A percentile compares a stretch with the other conserved stretches of the same genome.
These are phyloP conservation scores for Macrosoma leucophasiata DNA, from an alignment of 2,888 invertebrate genomes.

Conservation along the genomic window DNA sequence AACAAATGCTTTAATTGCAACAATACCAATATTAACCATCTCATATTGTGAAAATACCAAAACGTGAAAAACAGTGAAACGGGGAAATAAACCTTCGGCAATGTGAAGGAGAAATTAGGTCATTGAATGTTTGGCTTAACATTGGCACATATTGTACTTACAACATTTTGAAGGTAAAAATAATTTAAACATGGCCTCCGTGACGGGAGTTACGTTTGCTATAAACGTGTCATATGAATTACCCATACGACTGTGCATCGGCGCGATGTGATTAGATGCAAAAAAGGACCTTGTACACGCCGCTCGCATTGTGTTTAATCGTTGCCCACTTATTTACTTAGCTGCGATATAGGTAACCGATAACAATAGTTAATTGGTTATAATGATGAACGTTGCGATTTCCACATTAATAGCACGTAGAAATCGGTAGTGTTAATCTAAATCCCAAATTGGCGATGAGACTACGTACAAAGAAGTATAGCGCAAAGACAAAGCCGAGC, in stretches of 20 bases:
- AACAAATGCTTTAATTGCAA: constrained; percentile 1
- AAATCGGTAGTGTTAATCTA: constrained; percentile 33
- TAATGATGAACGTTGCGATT: not conserved
- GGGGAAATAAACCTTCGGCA: constrained; percentile 32
- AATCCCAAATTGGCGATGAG: constrained; percentile 50
- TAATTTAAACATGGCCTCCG: constrained; percentile 50
- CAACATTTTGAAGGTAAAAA: constrained; percentile 51
- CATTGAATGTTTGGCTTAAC: constrained; percentile 46
- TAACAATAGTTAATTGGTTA: no score
- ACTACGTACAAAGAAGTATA: constrained; percentile 52
- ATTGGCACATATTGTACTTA: constrained; percentile 51
- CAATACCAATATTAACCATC: constrained; percentile 2
- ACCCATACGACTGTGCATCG: constrained; percentile 34
- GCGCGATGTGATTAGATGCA: constrained; percentile 28
- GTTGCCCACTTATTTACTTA: constrained; percentile 9
- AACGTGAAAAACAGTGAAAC: constrained; percentile 27
- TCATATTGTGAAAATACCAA: constrained; percentile 13
- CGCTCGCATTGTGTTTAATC: constrained; percentile 22
- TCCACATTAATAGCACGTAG: not conserved
- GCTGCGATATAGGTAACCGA: not conserved
- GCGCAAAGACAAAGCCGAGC: constrained; percentile 59
- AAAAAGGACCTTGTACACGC: constrained; percentile 26
- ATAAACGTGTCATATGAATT: constrained; percentile 42
- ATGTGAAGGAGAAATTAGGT: constrained; percentile 41
- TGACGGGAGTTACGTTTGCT: constrained; percentile 36